These are phyloP conservation scores for Mareca strepera DNA, from an alignment of 2,797 vertebrate species.

Conservation along the genomic window DNA sequence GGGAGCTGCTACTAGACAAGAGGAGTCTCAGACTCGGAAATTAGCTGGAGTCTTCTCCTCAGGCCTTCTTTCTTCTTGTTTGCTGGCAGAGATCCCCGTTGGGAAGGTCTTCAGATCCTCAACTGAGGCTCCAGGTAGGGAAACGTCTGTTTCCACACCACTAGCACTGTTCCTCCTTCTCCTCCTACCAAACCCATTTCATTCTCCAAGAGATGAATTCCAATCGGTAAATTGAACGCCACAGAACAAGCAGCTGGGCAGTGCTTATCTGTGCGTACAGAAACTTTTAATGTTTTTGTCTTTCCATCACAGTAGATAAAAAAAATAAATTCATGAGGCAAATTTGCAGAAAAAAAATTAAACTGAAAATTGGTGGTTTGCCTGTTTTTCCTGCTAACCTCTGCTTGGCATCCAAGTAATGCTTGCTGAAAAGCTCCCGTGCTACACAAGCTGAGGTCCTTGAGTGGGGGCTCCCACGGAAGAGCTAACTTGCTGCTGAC, in stretches of 20 bases:
- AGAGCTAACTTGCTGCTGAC: background rate
- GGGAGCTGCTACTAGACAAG: background rate
- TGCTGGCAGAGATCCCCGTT: background rate
- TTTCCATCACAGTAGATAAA: background rate
- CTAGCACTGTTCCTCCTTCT: background rate
- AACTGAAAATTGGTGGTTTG: background rate
- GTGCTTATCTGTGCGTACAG: background rate
- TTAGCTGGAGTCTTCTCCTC: background rate
- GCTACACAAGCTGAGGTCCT: background rate
- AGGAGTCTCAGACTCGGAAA: background rate
- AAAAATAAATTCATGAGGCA: background rate
- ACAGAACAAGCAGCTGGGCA: background rate
- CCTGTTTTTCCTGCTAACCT: background rate
- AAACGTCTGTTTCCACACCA: background rate
- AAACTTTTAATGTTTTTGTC: background rate
- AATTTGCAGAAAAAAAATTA: background rate
- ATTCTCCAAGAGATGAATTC: background rate
- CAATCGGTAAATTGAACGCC: background rate
- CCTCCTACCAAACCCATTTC: background rate
- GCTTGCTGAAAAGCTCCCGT: background rate
- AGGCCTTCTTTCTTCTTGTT: background rate
- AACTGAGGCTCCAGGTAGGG: background rate
- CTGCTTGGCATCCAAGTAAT: background rate
- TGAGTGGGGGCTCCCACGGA: fast-evolving
- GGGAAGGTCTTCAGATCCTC: background rate